Conservation (phyloP, 2,888 invertebrate species). For the Nyleta sp. region DNA sequence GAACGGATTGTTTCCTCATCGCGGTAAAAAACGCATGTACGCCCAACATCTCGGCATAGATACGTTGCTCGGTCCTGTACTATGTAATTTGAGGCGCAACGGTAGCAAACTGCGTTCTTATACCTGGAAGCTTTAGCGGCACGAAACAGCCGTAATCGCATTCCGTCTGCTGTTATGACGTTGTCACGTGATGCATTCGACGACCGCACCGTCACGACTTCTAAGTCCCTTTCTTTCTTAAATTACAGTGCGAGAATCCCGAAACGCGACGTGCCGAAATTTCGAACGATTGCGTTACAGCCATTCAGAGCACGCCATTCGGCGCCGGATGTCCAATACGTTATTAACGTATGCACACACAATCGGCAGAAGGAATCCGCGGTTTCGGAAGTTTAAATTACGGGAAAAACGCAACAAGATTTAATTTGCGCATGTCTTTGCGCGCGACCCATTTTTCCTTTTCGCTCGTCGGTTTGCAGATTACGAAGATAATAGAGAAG, state of each 20-base stretch:
- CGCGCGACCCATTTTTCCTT: neutral
- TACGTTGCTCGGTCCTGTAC: constrained; percentile 46
- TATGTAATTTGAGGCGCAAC: constrained; percentile 60
- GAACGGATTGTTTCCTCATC: constrained; percentile 49
- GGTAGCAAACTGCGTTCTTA: constrained; percentile 57
- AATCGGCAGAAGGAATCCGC: constrained; percentile 20
- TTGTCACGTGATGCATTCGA: constrained; percentile 50
- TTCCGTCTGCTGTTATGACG: constrained; percentile 44
- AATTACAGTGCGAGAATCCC: constrained; percentile 38
- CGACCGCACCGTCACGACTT: constrained; percentile 50
- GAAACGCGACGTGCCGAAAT: constrained; percentile 32
- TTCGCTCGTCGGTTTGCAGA: neutral
- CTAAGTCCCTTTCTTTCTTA: constrained; percentile 36
- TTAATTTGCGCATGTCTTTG: too few relatives aligned
- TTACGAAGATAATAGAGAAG: too few relatives aligned
- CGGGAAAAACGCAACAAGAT: constrained; percentile 3
- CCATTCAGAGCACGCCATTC: constrained; percentile 9
- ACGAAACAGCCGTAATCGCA: constrained; percentile 55
- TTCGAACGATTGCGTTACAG: constrained; percentile 2
- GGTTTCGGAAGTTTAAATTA: constrained; percentile 37
- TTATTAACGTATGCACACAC: constrained; percentile 5
- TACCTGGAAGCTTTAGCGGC: constrained; percentile 48
- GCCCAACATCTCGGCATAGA: constrained; percentile 29
- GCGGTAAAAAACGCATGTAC: constrained; percentile 41
- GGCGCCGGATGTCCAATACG: constrained; percentile 30